Evolutionary conservation across 2,888 invertebrate species (phyloP).

Genomic region (Cylloceria caligata): DNA sequence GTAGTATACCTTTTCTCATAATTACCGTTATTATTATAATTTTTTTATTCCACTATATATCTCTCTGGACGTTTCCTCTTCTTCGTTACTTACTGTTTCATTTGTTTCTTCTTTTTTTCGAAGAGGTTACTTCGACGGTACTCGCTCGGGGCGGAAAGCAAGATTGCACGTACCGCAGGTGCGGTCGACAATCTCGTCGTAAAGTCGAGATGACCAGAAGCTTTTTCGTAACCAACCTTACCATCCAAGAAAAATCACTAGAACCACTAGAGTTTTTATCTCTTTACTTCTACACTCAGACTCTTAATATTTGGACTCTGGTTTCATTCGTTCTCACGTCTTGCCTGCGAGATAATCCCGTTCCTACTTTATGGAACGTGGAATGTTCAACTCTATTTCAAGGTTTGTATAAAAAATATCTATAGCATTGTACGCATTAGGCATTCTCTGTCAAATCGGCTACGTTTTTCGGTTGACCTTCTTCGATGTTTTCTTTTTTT

Average conservation of each 20-base stretch:
- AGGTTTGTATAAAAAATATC: neutral
- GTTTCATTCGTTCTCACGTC: neutral
- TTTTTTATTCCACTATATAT: constrained; percentile 10
- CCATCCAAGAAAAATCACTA: neutral
- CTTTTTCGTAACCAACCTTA: constrained; percentile 14
- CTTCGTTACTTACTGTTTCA: constrained; percentile 4
- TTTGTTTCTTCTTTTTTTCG: neutral
- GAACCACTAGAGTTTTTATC: neutral
- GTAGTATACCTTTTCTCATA: neutral
- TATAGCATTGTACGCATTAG: neutral
- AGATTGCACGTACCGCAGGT: constrained; percentile 37
- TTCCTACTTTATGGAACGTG: neutral
- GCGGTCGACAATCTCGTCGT: constrained; percentile 41
- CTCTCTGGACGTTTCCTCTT: neutral
- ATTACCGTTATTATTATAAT: constrained; percentile 4
- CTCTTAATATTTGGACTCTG: neutral
- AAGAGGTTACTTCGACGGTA: neutral
- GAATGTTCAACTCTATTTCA: neutral
- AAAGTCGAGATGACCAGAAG: constrained; percentile 30
- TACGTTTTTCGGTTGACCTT: neutral
- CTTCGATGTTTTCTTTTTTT: too few relatives aligned
- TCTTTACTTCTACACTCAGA: neutral
- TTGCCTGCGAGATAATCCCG: neutral
- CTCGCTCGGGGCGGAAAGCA: constrained; percentile 30
- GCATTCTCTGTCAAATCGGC: too few relatives aligned